These are phyloP conservation scores for Lithodes maja DNA, from an alignment of 2,888 invertebrate genomes.

Conservation along the genomic window DNA sequence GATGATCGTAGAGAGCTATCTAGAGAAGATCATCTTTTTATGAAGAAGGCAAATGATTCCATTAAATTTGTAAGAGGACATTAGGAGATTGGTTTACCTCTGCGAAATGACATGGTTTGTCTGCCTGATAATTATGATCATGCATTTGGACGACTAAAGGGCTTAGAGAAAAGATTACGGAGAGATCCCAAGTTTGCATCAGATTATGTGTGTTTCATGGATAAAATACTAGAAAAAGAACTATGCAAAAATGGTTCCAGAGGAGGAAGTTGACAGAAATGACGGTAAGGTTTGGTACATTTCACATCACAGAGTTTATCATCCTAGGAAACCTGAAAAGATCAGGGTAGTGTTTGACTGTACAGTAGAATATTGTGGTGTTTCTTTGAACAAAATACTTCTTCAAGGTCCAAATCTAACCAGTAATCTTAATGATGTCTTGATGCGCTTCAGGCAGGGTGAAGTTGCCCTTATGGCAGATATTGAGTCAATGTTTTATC, in stretches of 20 bases:
- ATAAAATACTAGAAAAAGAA: too few relatives aligned
- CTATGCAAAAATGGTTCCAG: too few relatives aligned
- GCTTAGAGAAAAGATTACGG: too few relatives aligned
- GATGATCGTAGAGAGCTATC: neutral
- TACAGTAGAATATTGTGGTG: neutral
- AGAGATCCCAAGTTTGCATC: too few relatives aligned
- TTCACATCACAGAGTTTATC: neutral
- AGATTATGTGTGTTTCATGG: too few relatives aligned
- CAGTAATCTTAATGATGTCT: neutral
- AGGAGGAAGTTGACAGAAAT: too few relatives aligned
- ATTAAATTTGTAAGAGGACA: too few relatives aligned
- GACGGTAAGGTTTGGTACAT: too few relatives aligned
- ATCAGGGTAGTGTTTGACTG: slow-evolving; percentile 5
- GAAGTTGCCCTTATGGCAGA: slow-evolving; percentile 12
- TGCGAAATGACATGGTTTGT: too few relatives aligned
- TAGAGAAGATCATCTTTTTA: neutral
- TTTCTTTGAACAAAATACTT: neutral
- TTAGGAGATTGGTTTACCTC: too few relatives aligned
- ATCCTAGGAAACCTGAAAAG: slow-evolving; percentile 23
- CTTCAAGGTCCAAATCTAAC: slow-evolving; percentile 21
- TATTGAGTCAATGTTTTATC: slow-evolving; percentile 25
- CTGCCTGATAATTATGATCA: too few relatives aligned
- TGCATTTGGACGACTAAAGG: too few relatives aligned
- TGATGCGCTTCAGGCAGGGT: neutral
- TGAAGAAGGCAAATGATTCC: neutral